A percentile compares a stretch with the other conserved stretches of the same genome.
phyloP scores from a whole-genome alignment of 2,888 invertebrate genomes.

The Venustoraphidia nigricollis region DNA sequence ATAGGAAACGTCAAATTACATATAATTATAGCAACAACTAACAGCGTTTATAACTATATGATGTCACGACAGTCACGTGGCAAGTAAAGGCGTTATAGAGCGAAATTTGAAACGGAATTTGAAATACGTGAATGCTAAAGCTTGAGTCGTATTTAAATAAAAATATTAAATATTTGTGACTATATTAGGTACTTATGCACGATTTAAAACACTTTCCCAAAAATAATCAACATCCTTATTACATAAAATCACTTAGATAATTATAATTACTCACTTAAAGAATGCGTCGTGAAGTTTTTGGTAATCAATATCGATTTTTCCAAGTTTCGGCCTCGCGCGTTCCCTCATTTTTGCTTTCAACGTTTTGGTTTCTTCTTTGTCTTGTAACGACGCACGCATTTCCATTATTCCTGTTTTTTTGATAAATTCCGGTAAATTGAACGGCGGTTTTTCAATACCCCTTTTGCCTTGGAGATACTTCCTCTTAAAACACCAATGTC shows the following conservation, averaged over 20 bases:
- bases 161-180: too few species aligned
- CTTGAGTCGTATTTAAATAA: too few species aligned
- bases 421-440: conserved; percentile 96
- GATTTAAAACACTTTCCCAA: too few species aligned
- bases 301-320: conserved; percentile 99
- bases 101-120: too few species aligned
- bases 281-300: conserved; percentile 99
- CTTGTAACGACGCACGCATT: conserved; percentile 95
- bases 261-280: conserved; percentile 54
- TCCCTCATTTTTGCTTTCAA: conserved; percentile 97
- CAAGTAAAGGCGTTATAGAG: too few species aligned
- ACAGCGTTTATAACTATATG: too few species aligned
- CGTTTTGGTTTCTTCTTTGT: conserved; percentile 91
- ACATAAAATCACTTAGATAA: neutral
- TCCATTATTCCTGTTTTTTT: conserved; percentile 99
- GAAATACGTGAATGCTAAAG: too few species aligned
- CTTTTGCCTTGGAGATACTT: conserved; percentile 77
- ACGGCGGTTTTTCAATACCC: conserved; percentile 97
- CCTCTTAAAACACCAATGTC: conserved; percentile 97
- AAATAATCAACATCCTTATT: too few species aligned
- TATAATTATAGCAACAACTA: too few species aligned
- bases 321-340: conserved; percentile 89
- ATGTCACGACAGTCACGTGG: too few species aligned
- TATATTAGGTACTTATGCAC: too few species aligned
- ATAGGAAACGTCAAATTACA: too few species aligned